Evolutionary conservation across 2,797 vertebrate species (phyloP).

Genomic region (Calcarius lapponicus): DNA sequence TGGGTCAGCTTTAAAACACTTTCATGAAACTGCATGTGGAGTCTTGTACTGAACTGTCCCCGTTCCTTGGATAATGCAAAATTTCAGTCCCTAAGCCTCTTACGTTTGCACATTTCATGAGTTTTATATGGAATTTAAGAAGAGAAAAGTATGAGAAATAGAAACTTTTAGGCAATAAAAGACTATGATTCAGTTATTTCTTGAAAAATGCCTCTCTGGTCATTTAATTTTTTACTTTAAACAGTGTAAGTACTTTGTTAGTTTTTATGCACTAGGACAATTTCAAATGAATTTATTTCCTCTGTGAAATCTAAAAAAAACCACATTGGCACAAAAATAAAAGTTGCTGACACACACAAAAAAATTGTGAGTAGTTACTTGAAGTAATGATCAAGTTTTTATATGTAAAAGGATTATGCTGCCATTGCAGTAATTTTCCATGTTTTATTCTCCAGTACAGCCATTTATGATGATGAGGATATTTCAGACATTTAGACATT

Average conservation of each 20-base stretch:
- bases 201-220: neutral
- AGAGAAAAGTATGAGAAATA: neutral
- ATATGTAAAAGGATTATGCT: neutral
- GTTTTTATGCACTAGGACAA: neutral
- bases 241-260: neutral
- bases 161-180: neutral
- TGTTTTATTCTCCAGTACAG: neutral
- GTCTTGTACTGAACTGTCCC: neutral
- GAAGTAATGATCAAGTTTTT: neutral
- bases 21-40: fast-evolving
- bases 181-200: neutral
- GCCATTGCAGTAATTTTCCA: neutral
- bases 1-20: neutral
- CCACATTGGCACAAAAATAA: neutral
- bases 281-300: neutral
- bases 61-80: neutral
- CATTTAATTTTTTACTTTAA: neutral
- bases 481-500: neutral
- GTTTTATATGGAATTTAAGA: neutral
- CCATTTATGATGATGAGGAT: neutral
- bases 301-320: neutral
- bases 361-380: neutral
- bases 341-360: neutral
- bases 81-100: neutral
- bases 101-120: neutral